phyloP scores from a whole-genome alignment of 2,888 invertebrate genomes.

The Synergus umbraculus region DNA sequence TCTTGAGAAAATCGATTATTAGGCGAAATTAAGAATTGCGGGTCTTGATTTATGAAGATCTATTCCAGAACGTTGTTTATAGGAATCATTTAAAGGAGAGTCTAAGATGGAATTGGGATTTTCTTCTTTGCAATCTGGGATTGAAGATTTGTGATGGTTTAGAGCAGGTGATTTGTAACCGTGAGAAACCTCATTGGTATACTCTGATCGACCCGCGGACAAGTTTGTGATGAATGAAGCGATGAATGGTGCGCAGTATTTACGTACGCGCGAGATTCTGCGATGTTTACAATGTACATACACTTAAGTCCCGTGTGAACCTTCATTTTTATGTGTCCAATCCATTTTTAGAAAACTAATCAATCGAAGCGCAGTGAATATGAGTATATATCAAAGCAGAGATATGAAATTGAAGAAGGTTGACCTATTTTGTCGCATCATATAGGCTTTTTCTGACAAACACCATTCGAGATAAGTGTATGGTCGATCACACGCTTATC shows the following conservation, averaged over 20 bases:
- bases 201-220: slow-evolving; percentile 27
- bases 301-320: neutral
- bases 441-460: slow-evolving; percentile 8
- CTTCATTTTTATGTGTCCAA: neutral
- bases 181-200: slow-evolving; percentile 9
- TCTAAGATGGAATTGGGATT: neutral
- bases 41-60: neutral
- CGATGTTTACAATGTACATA: neutral
- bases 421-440: slow-evolving; percentile 8
- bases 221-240: slow-evolving; percentile 39
- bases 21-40: neutral
- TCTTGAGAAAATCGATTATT: slow-evolving; percentile 3
- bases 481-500: slow-evolving; percentile 15
- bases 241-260: slow-evolving; percentile 36
- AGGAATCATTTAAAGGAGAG: neutral
- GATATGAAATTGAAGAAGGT: neutral
- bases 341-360: neutral
- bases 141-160: neutral
- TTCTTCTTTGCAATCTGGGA: neutral
- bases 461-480: neutral
- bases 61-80: neutral
- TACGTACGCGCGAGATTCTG: slow-evolving; percentile 14
- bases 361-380: neutral
- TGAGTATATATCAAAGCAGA: no score
- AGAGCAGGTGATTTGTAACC: neutral